Percentiles rank a stretch among this genome's conserved stretches.
Conservation (phyloP, 2,888 invertebrate genomes). For the Blomia tropicalis region DNA sequence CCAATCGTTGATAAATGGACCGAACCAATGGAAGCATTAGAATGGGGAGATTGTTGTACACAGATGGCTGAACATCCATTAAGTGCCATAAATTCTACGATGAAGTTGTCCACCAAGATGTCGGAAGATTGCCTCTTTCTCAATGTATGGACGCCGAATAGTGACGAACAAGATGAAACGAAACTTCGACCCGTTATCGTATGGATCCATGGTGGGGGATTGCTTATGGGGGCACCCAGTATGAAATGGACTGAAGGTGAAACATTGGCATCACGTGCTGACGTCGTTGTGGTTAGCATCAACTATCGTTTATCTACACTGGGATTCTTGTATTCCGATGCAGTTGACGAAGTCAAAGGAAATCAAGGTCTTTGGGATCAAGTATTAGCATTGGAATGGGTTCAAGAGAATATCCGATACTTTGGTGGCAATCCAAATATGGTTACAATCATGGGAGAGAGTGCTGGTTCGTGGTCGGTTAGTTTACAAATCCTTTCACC, state of each 20-base stretch:
- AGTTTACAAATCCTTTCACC: constrained; percentile 16
- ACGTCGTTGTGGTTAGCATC: constrained; percentile 9
- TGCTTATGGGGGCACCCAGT: background rate
- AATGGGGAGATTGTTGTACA: background rate
- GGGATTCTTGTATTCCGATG: constrained; percentile 20
- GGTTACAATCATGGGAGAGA: constrained; percentile 15
- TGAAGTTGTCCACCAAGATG: background rate
- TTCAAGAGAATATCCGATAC: constrained; percentile 18
- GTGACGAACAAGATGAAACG: background rate
- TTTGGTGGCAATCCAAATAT: constrained; percentile 21
- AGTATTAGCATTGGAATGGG: constrained; percentile 18
- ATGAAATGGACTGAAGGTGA: background rate
- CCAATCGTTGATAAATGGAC: background rate
- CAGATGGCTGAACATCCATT: constrained; percentile 15
- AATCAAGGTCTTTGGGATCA: constrained; percentile 24
- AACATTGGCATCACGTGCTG: background rate
- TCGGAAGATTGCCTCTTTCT: constrained; percentile 20
- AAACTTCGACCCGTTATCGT: constrained; percentile 10
- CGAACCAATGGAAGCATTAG: constrained; percentile 3
- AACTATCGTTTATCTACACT: constrained; percentile 9
- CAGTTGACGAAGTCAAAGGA: constrained; percentile 16
- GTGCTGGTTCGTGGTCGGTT: constrained; percentile 18
- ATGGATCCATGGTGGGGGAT: constrained; percentile 19
- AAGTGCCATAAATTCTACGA: background rate
- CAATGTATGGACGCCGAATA: constrained; percentile 20